These are phyloP conservation scores for Epsilonema sp. DNA, from an alignment of 2,888 invertebrate genomes.

Conservation along the genomic window DNA sequence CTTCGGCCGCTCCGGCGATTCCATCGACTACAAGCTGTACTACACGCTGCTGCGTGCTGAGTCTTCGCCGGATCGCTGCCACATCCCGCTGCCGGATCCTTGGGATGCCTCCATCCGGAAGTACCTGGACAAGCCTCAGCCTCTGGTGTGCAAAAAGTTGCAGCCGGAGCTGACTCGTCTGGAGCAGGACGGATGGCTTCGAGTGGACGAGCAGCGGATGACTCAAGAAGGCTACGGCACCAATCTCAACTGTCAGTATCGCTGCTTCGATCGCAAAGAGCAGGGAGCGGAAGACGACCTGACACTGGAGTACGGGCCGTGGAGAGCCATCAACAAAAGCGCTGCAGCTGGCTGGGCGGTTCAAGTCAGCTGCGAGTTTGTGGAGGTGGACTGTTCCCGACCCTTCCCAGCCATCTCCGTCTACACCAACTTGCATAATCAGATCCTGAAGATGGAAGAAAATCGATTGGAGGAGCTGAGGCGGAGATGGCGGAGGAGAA, in stretches of 20 bases:
- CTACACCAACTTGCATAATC: constrained; percentile 18
- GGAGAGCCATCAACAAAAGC: constrained; percentile 14
- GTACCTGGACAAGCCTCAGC: constrained; percentile 12
- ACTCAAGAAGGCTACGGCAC: constrained; percentile 8
- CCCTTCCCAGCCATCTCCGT: constrained; percentile 12
- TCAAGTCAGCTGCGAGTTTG: constrained; percentile 13
- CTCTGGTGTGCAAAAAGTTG: constrained; percentile 14
- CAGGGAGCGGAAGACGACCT: constrained; percentile 14
- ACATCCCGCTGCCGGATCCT: constrained; percentile 17
- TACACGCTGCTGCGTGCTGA: neutral
- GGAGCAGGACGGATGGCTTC: constrained; percentile 10
- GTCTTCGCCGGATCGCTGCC: constrained; percentile 8
- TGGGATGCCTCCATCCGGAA: constrained; percentile 17
- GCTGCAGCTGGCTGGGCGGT: neutral
- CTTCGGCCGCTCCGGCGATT: neutral
- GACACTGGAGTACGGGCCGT: constrained; percentile 12
- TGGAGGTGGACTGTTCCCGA: constrained; percentile 15
- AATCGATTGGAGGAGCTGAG: constrained; percentile 1
- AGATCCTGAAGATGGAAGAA: constrained; percentile 10
- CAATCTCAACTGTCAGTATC: constrained; percentile 14
- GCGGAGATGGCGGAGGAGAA: neutral
- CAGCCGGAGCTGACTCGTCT: constrained; percentile 18
- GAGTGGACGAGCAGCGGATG: constrained; percentile 12
- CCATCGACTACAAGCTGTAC: neutral
- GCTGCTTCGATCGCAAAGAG: constrained; percentile 15